Evolutionary conservation across 1,140 invertebrate genomes (phyloP).

Genomic region (Pygmarrhopalites habei): DNA sequence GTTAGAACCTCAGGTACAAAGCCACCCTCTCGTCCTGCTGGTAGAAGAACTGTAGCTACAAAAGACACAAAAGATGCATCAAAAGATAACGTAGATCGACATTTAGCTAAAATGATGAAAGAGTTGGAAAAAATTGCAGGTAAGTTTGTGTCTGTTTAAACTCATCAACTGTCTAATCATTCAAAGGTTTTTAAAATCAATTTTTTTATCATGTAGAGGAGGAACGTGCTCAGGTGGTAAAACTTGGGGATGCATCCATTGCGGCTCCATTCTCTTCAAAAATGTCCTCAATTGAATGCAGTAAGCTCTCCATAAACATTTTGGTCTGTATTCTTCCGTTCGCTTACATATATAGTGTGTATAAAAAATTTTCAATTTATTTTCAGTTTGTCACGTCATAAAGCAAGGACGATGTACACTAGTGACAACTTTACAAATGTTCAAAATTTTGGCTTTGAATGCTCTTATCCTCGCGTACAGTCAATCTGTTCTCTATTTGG

Average conservation of each 20-base stretch:
- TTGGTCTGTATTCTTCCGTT: background rate
- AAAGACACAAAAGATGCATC: background rate
- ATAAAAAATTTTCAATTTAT: slow-evolving; percentile 13
- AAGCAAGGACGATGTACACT: slow-evolving; percentile 98
- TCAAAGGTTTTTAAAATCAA: too few species aligned
- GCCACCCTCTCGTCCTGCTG: slow-evolving; percentile 9
- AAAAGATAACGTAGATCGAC: slow-evolving; percentile 40
- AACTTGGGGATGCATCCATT: slow-evolving; percentile 96
- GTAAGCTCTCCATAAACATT: slow-evolving; percentile 51
- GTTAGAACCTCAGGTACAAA: too few species aligned
- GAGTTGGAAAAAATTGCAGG: too few species aligned
- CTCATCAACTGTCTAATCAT: too few species aligned
- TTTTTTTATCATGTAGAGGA: too few species aligned
- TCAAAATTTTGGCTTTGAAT: slow-evolving; percentile 98
- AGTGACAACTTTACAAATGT: slow-evolving; percentile 99
- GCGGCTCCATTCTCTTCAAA: slow-evolving; percentile 98
- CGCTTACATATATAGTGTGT: too few species aligned
- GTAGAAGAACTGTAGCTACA: background rate
- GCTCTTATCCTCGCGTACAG: slow-evolving; percentile 96
- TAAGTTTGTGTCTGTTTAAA: too few species aligned
- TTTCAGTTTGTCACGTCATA: slow-evolving; percentile 93
- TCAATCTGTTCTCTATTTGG: slow-evolving; percentile 95
- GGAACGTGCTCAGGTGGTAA: slow-evolving; percentile 79
- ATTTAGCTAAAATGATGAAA: slow-evolving; percentile 62
- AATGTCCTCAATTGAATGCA: slow-evolving; percentile 91